These are phyloP conservation scores for Latrodectus hesperus DNA, from an alignment of 2,888 invertebrate species.

Conservation along the genomic window DNA sequence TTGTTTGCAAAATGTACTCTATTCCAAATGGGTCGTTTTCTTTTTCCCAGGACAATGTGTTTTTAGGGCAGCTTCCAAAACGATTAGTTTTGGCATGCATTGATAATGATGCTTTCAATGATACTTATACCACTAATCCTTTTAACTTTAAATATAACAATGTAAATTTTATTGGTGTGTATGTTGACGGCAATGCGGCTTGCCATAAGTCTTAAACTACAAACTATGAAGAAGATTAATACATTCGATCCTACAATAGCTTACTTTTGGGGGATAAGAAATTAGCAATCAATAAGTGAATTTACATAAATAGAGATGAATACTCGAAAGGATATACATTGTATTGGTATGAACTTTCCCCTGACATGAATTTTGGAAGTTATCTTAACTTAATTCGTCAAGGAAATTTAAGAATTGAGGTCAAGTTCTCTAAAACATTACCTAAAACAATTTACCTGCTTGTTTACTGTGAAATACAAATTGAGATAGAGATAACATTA, in stretches of 20 bases:
- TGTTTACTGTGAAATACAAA: neutral
- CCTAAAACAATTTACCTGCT: neutral
- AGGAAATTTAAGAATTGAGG: neutral
- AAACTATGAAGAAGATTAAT: neutral
- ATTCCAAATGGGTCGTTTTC: neutral
- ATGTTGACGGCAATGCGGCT: neutral
- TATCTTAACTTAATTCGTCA: neutral
- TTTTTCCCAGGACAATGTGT: neutral
- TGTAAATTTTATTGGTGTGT: neutral
- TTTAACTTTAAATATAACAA: neutral
- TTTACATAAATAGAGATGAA: neutral
- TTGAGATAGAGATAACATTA: neutral
- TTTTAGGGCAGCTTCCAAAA: neutral
- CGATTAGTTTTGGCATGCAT: neutral
- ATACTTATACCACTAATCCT: neutral
- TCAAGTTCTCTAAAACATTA: neutral
- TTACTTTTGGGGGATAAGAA: neutral
- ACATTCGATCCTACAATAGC: neutral
- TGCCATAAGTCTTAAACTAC: neutral
- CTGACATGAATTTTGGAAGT: neutral
- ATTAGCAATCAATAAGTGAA: neutral
- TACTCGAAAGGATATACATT: neutral
- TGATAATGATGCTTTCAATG: neutral
- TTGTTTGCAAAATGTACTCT: conserved; percentile 22
- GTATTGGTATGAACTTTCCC: neutral